Evolutionary conservation across 2,888 invertebrate species (phyloP), one percentile per base, ranked within the genome.

Genomic region (Agrotis puta): DNA sequence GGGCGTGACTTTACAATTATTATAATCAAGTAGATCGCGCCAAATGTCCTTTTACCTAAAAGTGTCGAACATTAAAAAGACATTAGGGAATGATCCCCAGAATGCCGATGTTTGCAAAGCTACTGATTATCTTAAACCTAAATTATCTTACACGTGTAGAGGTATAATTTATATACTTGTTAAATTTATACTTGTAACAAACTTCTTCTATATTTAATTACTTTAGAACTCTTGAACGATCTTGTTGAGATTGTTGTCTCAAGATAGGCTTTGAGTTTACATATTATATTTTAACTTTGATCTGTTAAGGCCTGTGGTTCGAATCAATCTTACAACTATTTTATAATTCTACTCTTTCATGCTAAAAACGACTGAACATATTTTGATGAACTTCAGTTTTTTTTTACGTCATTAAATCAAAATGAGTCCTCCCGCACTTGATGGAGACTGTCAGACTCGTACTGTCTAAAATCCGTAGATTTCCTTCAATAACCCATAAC

Each of bases 61-160:
- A 39, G 24, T 18, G 14, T 18, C 11, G 48, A 47, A 50, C 62
- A 74, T 74, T 68, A 74, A 63, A 74, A 68, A 20, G 62, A 63
- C 48, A 65, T 65, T 74, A 65, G 20, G 20, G 24, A 54, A 58
- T 64, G 20, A 74, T 74, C 45, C n/a, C 9, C 27, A 54, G 18
- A 48, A 68, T 20, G 22, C 22, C 53, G 45, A 53, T 53, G 22
- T 57, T 58, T 59, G 13, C 62, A 65, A 39, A 18, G 39, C 11
- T 3, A 3, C 18, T 39, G 14, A 16, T 33, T 72, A 33, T 53
- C 27, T 43, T 43, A 39, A 20, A n/a, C 9, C 47, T 24, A 16
- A 53, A 74, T 53, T 16, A 73, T 53, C 0, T 18, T 20, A 74
- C 47, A 54, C 4, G 47, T 54, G 20, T 24, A 24, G 45, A 39